Base-by-base conservation (phyloP, 2,888 invertebrate species). In the Acanthococcus lagerstroemiae region DNA sequence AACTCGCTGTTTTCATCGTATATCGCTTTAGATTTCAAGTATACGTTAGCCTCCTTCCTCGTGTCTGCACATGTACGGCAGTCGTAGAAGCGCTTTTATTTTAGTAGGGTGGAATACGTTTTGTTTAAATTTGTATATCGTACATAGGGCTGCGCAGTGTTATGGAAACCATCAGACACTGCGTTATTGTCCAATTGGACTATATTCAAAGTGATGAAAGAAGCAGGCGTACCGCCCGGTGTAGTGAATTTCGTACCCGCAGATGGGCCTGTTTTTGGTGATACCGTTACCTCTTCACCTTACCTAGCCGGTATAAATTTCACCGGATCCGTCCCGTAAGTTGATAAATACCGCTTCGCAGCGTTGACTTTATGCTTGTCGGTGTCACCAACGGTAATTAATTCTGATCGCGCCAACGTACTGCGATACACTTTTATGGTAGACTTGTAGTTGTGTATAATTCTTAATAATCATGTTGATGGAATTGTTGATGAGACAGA, bases 141-240 rank as follows among this genome's bases (percentile, higher is more conserved):
- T 67, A 71, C 72, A n/a, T 73, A 90, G 90, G 99, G 99, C n/a
- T 96, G 95, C 76, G 84, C 86, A 15, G 91, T 95, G 6, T 74
- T 99, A 67, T 99, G 97, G 97, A 99, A 99, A 76, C 97, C 99
- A 0, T 96, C 96, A 1, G 95, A 97, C 77, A 95, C 97, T 0
- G 95, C 97, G 2, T 74, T 99, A 9, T 82, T 97, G 2, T 95
- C 96, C 22, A 97, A 96, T 77, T 99, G 94, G 86, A 83, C 85
- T 69, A 90, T 93, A 71, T 95, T 88, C 75, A 87, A 95, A 76
- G 88, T 95, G 48, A 88, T 95, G 81, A 82, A 88, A 66, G 97
- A 99, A 77, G 97, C 95, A 3, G 99, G 97, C 6, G 82, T 99
- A 26, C 99, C 99, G 2, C 83, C 91, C 21, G 99, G 97, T 46